Evolutionary conservation across 2,888 invertebrate species (phyloP).

Genomic region (Agonopterix arenella): DNA sequence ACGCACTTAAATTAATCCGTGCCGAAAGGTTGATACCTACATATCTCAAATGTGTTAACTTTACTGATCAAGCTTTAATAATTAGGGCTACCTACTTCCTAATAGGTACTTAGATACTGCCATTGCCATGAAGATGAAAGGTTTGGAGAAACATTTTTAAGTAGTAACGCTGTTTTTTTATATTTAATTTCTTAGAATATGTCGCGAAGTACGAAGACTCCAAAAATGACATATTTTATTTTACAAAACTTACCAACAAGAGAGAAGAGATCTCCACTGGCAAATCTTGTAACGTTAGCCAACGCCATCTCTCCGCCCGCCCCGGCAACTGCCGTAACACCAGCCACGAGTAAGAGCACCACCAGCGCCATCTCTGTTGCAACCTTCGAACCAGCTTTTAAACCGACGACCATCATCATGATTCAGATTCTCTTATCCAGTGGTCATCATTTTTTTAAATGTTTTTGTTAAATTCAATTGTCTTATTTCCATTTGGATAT

Average conservation of each 20-base stretch:
- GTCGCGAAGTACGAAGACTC: too few relatives aligned
- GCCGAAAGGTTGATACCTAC: too few relatives aligned
- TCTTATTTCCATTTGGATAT: background rate
- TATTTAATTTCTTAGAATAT: too few relatives aligned
- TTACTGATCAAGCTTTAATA: too few relatives aligned
- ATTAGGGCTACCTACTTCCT: too few relatives aligned
- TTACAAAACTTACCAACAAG: constrained; percentile 58
- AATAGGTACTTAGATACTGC: too few relatives aligned
- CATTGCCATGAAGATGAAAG: too few relatives aligned
- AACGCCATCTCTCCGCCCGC: constrained; percentile 54
- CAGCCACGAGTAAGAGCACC: constrained; percentile 25
- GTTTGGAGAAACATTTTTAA: too few relatives aligned
- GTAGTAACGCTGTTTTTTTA: too few relatives aligned
- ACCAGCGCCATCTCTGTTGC: constrained; percentile 47
- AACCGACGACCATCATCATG: constrained; percentile 17
- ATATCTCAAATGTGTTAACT: too few relatives aligned
- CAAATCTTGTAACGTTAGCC: constrained; percentile 74
- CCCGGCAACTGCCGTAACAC: constrained; percentile 24
- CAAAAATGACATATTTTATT: background rate
- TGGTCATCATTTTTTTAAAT: constrained; percentile 21
- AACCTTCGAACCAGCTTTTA: constrained; percentile 10
- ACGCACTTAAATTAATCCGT: too few relatives aligned
- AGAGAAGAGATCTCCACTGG: constrained; percentile 78
- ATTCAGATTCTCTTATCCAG: constrained; percentile 25
- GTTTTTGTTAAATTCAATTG: constrained; percentile 3